Percentiles rank a stretch among this genome's conserved stretches.
phyloP scores from a whole-genome alignment of 1,140 invertebrate species.

The Rhagoletis pomonella region DNA sequence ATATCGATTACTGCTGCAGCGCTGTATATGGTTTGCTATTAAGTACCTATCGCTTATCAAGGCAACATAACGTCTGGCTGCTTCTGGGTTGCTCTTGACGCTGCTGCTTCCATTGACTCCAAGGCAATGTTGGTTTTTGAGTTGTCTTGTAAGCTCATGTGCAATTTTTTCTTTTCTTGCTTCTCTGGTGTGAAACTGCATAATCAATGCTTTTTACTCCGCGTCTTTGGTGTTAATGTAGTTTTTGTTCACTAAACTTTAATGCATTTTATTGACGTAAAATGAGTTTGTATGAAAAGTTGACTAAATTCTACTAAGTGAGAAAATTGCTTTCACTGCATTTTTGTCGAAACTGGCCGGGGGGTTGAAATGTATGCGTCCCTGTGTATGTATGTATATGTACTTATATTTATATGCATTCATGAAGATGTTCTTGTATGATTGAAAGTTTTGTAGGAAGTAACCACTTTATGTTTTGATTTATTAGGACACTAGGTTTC shows the following conservation, averaged over 20 bases:
- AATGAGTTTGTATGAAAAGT: neutral
- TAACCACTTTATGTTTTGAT: neutral
- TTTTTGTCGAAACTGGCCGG: neutral
- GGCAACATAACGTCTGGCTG: constrained; percentile 15
- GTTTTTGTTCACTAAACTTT: neutral
- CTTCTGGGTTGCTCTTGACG: neutral
- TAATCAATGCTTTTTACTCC: neutral
- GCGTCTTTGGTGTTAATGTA: constrained; percentile 13
- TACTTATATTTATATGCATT: neutral
- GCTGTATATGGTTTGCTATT: constrained; percentile 15
- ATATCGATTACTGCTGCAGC: constrained; percentile 25
- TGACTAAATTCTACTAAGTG: neutral
- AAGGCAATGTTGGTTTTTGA: too few relatives aligned
- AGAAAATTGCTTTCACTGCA: constrained; percentile 49
- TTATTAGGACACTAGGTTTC: neutral
- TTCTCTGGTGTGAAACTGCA: neutral
- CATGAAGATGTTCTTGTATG: neutral
- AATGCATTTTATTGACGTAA: neutral
- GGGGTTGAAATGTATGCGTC: neutral
- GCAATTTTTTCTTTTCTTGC: neutral
- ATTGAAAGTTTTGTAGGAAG: neutral
- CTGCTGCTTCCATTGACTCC: constrained; percentile 1
- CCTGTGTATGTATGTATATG: neutral
- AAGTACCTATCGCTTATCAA: constrained; percentile 38
- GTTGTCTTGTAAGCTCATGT: constrained; percentile 9